These are phyloP conservation scores for Pseudonaja textilis DNA, from an alignment of 2,113 vertebrate species.

Conservation along the genomic window DNA sequence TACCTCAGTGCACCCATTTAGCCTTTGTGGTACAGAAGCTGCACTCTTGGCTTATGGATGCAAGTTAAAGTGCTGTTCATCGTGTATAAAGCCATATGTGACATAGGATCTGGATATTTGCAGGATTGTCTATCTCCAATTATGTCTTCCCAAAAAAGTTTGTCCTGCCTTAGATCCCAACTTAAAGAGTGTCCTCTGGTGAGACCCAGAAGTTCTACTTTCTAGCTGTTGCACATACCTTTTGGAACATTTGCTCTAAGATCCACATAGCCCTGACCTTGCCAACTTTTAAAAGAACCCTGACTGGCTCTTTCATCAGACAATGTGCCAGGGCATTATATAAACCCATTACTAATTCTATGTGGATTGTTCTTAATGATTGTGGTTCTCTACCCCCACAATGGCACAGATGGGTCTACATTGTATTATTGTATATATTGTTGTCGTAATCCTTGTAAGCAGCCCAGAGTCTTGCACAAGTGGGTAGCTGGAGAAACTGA, in stretches of 20 bases:
- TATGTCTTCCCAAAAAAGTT: neutral
- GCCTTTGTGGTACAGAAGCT: neutral
- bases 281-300: neutral
- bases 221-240: neutral
- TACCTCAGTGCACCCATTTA: neutral
- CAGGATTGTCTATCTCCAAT: neutral
- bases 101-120: neutral
- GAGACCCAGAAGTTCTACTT: neutral
- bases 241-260: neutral
- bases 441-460: neutral
- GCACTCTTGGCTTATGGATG: neutral
- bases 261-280: neutral
- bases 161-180: neutral
- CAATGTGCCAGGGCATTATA: neutral
- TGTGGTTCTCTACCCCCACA: neutral
- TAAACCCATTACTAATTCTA: neutral
- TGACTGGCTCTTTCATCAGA: neutral
- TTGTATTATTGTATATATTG: neutral
- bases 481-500: neutral
- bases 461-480: neutral
- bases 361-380: neutral
- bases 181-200: neutral
- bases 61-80: neutral
- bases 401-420: neutral
- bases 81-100: neutral